phyloP scores from a whole-genome alignment of 1,140 invertebrate genomes.

The Babylonia areolata region DNA sequence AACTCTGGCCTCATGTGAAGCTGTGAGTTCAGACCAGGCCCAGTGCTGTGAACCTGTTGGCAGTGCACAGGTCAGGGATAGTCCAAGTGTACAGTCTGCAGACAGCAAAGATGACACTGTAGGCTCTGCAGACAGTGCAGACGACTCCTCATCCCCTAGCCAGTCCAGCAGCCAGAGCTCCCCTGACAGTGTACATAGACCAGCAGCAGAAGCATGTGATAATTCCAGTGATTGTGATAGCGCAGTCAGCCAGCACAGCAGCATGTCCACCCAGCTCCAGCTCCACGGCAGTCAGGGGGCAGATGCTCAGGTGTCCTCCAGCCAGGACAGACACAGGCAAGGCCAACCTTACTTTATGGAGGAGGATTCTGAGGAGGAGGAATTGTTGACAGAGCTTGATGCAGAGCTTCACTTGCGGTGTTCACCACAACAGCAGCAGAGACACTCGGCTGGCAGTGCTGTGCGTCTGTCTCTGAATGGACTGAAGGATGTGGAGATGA shows the following conservation, averaged over 20 bases:
- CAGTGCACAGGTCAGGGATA: not conserved
- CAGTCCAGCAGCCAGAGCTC: not conserved
- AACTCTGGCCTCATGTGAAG: not conserved
- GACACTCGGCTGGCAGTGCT: not conserved
- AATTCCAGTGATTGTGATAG: not conserved
- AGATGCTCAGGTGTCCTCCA: not conserved
- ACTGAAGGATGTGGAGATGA: conserved; percentile 1
- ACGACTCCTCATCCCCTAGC: not conserved
- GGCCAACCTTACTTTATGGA: not conserved
- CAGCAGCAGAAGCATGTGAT: not conserved
- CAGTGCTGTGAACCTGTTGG: not conserved
- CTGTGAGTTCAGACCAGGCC: not conserved
- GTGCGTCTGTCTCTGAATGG: conserved; percentile 23
- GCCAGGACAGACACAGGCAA: not conserved
- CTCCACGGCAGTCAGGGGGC: not conserved
- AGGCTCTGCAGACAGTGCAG: not conserved
- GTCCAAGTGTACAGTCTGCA: not conserved
- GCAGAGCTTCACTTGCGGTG: conserved; percentile 44
- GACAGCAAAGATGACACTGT: not conserved
- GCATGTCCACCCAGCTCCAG: not conserved
- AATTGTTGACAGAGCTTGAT: conserved; percentile 56
- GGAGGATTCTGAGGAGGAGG: conserved; percentile 40
- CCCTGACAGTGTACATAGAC: not conserved
- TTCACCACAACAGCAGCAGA: conserved; percentile 11
- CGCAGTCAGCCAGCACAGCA: not conserved